Conservation (phyloP, 2,113 vertebrate genomes). For the Meles meles region DNA sequence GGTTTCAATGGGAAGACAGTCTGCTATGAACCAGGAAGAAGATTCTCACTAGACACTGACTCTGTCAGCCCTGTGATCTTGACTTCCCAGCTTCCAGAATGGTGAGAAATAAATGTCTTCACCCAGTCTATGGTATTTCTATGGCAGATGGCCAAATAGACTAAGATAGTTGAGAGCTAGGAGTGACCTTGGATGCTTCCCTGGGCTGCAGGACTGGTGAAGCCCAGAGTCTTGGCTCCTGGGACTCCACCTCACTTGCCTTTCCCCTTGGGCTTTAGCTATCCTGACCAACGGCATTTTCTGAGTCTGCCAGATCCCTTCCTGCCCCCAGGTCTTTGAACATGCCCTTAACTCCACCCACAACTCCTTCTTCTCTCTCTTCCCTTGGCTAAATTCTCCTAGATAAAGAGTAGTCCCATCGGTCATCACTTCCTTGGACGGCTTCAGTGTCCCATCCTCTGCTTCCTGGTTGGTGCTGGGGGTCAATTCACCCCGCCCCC, state of each 20-base stretch:
- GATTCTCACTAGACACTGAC: background rate
- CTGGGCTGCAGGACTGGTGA: background rate
- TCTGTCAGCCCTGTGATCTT: background rate
- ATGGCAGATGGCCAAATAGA: background rate
- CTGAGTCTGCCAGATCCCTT: background rate
- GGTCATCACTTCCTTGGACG: background rate
- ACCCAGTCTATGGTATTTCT: background rate
- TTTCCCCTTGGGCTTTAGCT: background rate
- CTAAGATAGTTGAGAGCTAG: background rate
- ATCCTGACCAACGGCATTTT: fast-evolving
- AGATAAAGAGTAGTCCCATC: background rate
- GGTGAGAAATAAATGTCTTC: background rate
- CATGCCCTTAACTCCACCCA: background rate
- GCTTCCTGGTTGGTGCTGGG: background rate
- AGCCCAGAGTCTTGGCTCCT: fast-evolving
- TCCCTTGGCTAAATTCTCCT: no score
- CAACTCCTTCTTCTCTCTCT: background rate
- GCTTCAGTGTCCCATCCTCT: background rate
- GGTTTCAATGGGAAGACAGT: no score
- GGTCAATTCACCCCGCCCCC: no score
- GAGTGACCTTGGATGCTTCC: background rate
- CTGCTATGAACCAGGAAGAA: background rate
- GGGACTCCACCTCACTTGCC: no score
- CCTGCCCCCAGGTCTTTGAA: background rate
- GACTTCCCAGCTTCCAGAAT: background rate